Evolutionary conservation across 2,797 vertebrate genomes (phyloP).

Genomic region (Polyboroides typus): DNA sequence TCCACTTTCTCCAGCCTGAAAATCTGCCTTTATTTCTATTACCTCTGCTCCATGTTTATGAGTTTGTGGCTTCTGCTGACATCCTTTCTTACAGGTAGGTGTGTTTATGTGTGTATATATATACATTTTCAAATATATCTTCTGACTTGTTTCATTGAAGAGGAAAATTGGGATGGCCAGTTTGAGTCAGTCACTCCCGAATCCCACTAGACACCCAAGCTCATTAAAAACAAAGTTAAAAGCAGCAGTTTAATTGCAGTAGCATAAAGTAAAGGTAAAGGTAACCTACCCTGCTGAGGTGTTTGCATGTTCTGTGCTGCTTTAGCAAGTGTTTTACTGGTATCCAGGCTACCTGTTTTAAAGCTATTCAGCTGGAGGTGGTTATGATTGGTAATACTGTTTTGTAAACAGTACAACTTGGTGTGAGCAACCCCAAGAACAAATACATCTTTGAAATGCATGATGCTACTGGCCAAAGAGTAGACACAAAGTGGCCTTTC

Average conservation of each 20-base stretch:
- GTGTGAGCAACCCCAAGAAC: not conserved
- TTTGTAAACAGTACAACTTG: not conserved
- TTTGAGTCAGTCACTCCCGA: not conserved
- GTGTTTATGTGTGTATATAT: not conserved
- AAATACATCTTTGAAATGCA: not conserved
- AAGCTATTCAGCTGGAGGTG: not conserved
- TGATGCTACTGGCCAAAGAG: not conserved
- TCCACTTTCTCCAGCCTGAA: not conserved
- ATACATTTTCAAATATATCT: not conserved
- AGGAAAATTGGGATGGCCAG: not conserved
- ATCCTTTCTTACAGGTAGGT: not conserved
- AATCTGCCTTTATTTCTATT: not conserved
- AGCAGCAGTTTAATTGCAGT: not conserved
- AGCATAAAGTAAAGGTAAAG: not conserved
- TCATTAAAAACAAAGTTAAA: not conserved
- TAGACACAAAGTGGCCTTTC: not conserved
- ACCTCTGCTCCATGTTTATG: not conserved
- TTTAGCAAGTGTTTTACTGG: not conserved
- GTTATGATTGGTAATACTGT: not conserved
- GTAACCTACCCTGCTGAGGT: not conserved
- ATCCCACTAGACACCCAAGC: not conserved
- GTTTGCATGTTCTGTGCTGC: not conserved
- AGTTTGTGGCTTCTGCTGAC: not conserved
- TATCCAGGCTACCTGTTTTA: not conserved
- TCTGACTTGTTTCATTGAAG: not conserved